Evolutionary conservation across 1,140 invertebrate genomes (phyloP), one percentile per base, ranked within the genome.

Genomic region (Hylaeus anthracinus): DNA sequence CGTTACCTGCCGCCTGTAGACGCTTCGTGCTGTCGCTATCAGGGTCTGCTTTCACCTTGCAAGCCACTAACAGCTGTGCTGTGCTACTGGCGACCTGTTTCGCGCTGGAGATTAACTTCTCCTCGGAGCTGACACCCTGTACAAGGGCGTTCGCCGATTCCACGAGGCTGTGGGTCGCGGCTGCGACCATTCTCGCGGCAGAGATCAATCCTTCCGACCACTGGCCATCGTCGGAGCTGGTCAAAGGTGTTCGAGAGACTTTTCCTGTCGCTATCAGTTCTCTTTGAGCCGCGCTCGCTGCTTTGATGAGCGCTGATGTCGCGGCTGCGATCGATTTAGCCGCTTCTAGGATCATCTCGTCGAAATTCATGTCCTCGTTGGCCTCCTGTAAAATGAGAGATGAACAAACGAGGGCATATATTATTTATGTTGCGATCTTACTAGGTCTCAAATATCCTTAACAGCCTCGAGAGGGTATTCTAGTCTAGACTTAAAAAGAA

Each of bases 121-220:
- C 99, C 93, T 99, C 99, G 26, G 97, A 97, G 74, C 97, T 96
- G 71, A 97, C 96, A 10, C 99, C 99, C 93, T 99, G 98, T 1
- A 99, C 98, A 81, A 99, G 94, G 67, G 98, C 96, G 91, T 99
- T 99, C 58, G 99, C 99, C 3, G 98, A 98, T 93, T 99, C 99
- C 67, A 99, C 99, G 43, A 99, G 94, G 83, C 97, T 98, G 92
- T 99, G 98, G 0, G 99, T 99, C 0, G 99, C 98, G 0, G 98
- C 98, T 0, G 99, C 99, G 0, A 99, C 99, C 81, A 99, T 94
- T 81, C 98, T 95, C 1, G 99, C 98, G 0, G 99, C 99, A 0
- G 98, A 99, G 55, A 99, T 97, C 3, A 99, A 94, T 4, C 99
- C 99, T 93, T 99, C 98, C 0, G 98, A 99, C 99, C 99, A 99